phyloP scores from a whole-genome alignment of 92 coral and sea anemone genomes.

The Diadumene lineata region DNA sequence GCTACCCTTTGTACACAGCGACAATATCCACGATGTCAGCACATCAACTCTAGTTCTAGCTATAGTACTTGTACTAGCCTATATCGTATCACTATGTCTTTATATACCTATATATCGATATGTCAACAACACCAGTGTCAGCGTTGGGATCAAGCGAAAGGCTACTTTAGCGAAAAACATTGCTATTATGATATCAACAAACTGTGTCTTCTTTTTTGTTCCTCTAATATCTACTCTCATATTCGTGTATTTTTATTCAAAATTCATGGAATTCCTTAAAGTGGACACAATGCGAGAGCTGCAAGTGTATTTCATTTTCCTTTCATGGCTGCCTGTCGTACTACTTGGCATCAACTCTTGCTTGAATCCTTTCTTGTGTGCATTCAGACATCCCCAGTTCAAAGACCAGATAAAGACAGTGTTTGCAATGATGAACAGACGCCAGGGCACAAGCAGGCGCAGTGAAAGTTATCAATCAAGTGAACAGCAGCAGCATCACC shows the following conservation, averaged over 20 bases:
- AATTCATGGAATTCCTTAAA: constrained; percentile 9
- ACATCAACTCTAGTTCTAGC: constrained; percentile 32
- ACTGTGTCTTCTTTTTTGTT: constrained; percentile 43
- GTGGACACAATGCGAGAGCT: constrained; percentile 29
- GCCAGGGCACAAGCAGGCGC: too few relatives aligned
- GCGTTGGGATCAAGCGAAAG: constrained; percentile 58
- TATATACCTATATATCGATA: constrained; percentile 48
- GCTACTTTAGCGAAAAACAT: constrained; percentile 62
- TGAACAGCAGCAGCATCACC: too few relatives aligned
- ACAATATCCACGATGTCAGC: constrained; percentile 12
- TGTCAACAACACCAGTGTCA: constrained; percentile 31
- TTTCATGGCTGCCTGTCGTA: constrained; percentile 62
- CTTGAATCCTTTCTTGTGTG: constrained; percentile 65
- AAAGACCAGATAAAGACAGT: constrained; percentile 6
- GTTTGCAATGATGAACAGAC: not conserved
- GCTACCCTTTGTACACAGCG: constrained; percentile 56
- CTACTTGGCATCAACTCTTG: constrained; percentile 58
- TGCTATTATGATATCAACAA: constrained; percentile 50
- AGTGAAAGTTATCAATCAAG: too few relatives aligned
- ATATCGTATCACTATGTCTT: constrained; percentile 31
- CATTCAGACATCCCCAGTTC: constrained; percentile 65
- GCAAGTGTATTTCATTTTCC: constrained; percentile 32
- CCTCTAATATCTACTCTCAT: constrained; percentile 54
- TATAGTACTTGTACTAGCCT: constrained; percentile 38
- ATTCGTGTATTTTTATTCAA: constrained; percentile 35